phyloP scores from a whole-genome alignment of 2,797 vertebrate genomes.

The Danio jaintianensis region DNA sequence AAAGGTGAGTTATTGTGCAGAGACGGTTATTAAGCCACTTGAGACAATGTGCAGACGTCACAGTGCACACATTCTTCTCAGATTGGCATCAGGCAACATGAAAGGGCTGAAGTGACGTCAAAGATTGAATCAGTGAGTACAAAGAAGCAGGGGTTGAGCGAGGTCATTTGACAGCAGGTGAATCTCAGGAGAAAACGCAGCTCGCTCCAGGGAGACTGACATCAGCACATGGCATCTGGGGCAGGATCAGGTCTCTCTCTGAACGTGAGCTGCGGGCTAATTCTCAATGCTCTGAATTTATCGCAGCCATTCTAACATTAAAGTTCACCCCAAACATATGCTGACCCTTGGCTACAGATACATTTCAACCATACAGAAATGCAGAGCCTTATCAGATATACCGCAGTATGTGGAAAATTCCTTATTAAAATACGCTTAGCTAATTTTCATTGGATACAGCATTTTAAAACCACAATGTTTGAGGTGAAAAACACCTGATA shows the following conservation, averaged over 20 bases:
- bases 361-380: not conserved
- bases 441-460: not conserved
- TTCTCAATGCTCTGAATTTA: conserved; percentile 4
- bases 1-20: conserved; percentile 53
- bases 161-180: conserved; percentile 49
- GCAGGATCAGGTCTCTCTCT: conserved; percentile 16
- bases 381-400: not conserved
- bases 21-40: conserved; percentile 46
- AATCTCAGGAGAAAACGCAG: conserved; percentile 29
- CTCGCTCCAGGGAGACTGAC: conserved; percentile 38
- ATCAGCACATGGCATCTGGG: conserved; percentile 59
- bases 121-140: not conserved
- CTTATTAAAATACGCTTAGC: not conserved
- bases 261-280: not conserved
- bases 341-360: not conserved
- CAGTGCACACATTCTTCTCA: conserved; percentile 6
- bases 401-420: no score
- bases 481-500: no score
- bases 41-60: not conserved
- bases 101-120: not conserved
- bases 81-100: not conserved
- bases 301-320: not conserved
- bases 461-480: not conserved
- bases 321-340: not conserved
- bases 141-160: conserved; percentile 6